Conservation (phyloP, 2,888 invertebrate genomes). For the Anodontia alba region DNA sequence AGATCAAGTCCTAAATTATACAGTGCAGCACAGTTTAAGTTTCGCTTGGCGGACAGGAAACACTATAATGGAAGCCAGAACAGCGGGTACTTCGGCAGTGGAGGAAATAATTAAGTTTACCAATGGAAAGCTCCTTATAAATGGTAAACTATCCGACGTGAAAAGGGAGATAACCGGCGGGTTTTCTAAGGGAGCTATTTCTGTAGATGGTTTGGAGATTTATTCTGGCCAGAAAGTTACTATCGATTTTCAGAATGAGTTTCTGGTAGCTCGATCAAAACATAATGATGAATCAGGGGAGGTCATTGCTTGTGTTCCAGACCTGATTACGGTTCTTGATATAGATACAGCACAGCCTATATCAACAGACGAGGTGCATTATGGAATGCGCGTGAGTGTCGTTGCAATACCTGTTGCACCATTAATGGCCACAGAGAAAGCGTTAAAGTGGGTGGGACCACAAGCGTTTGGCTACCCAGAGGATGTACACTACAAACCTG, state of each 20-base stretch:
- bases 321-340: slow-evolving; percentile 79
- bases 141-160: slow-evolving; percentile 78
- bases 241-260: slow-evolving; percentile 83
- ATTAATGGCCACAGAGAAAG: slow-evolving; percentile 65
- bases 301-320: slow-evolving; percentile 76
- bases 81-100: slow-evolving; percentile 67
- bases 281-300: slow-evolving; percentile 12
- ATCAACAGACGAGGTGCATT: slow-evolving; percentile 77
- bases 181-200: slow-evolving; percentile 74
- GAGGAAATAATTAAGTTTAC: slow-evolving; percentile 70
- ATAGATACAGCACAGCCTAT: slow-evolving; percentile 79
- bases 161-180: slow-evolving; percentile 74
- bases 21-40: slow-evolving; percentile 71
- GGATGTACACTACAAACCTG: slow-evolving; percentile 59
- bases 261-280: slow-evolving; percentile 70
- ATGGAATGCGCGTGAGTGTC: slow-evolving; percentile 78
- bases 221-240: slow-evolving; percentile 51
- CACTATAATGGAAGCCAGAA: slow-evolving; percentile 72
- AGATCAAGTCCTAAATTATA: slow-evolving; percentile 61
- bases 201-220: slow-evolving; percentile 63
- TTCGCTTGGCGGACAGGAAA: slow-evolving; percentile 80
- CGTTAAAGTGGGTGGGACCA: slow-evolving; percentile 76
- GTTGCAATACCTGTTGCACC: slow-evolving; percentile 72
- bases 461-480: slow-evolving; percentile 73
- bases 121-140: slow-evolving; percentile 65